Percentiles rank a stretch among this genome's conserved stretches.
Evolutionary conservation across 2,797 vertebrate genomes (phyloP).

Genomic region (Manis pentadactyla): DNA sequence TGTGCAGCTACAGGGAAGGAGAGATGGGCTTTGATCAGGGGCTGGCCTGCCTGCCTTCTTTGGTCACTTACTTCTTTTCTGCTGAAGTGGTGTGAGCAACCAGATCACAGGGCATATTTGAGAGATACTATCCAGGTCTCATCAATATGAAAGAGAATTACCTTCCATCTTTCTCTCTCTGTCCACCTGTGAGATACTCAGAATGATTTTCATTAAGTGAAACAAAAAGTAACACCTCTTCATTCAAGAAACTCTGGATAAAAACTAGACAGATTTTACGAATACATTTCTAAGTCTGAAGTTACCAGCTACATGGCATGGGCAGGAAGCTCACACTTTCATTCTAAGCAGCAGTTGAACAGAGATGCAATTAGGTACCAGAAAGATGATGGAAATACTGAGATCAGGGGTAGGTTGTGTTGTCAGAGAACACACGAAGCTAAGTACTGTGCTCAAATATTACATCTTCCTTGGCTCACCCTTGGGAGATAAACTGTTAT

Average conservation of each 20-base stretch:
- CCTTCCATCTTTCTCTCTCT: not conserved
- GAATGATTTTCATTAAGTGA: constrained; percentile 29
- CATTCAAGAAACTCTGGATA: not conserved
- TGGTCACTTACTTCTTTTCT: not conserved
- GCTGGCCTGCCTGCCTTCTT: not conserved
- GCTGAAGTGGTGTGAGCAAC: not conserved
- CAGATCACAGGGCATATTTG: not conserved
- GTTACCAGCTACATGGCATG: not conserved
- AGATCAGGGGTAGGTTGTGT: not conserved
- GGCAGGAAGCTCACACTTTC: not conserved
- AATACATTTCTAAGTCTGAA: not conserved
- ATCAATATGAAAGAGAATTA: not conserved
- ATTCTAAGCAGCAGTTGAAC: not conserved
- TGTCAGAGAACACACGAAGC: not conserved
- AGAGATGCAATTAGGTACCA: not conserved
- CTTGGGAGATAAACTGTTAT: not conserved
- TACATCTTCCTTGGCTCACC: not conserved
- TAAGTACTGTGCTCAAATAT: not conserved
- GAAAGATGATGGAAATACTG: not conserved
- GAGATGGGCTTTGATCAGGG: not conserved
- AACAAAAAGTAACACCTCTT: not conserved
- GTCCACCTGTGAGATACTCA: not conserved
- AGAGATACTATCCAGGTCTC: not conserved
- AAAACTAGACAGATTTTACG: not conserved
- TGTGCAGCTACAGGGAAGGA: not conserved